phyloP scores from a whole-genome alignment of 2,888 invertebrate genomes.

The Conistra vaccinii region DNA sequence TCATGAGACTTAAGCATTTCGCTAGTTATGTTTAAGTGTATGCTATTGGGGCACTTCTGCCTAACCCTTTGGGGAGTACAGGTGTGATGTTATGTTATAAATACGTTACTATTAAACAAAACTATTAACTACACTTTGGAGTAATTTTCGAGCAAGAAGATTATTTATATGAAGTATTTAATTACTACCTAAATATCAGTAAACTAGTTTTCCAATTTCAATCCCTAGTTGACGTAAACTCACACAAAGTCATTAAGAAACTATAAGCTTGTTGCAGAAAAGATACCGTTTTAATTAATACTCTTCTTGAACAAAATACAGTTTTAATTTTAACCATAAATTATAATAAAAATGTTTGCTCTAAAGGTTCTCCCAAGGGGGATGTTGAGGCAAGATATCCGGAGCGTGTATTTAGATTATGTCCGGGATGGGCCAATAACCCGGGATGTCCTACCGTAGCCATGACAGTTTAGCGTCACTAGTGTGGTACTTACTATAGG shows the following conservation, averaged over 20 bases:
- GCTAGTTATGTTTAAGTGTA: too few species aligned
- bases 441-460: constrained; percentile 15
- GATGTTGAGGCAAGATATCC: neutral
- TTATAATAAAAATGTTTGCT: constrained; percentile 16
- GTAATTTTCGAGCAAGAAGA: neutral
- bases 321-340: constrained; percentile 14
- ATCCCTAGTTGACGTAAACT: constrained; percentile 24
- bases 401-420: constrained; percentile 14
- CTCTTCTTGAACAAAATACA: neutral
- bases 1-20: neutral
- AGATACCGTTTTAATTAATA: constrained; percentile 13
- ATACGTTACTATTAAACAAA: neutral
- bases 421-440: constrained; percentile 24
- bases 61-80: neutral
- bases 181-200: neutral
- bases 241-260: constrained; percentile 19
- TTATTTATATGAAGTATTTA: constrained; percentile 9
- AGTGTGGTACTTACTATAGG: constrained; percentile 13
- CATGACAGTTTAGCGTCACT: constrained; percentile 50
- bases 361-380: neutral
- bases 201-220: constrained; percentile 32
- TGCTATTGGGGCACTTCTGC: neutral
- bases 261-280: neutral
- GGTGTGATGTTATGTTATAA: neutral
- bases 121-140: neutral